These are phyloP conservation scores for Amblyopsis hoosieri DNA, from an alignment of 2,797 vertebrate species.

Conservation along the genomic window DNA sequence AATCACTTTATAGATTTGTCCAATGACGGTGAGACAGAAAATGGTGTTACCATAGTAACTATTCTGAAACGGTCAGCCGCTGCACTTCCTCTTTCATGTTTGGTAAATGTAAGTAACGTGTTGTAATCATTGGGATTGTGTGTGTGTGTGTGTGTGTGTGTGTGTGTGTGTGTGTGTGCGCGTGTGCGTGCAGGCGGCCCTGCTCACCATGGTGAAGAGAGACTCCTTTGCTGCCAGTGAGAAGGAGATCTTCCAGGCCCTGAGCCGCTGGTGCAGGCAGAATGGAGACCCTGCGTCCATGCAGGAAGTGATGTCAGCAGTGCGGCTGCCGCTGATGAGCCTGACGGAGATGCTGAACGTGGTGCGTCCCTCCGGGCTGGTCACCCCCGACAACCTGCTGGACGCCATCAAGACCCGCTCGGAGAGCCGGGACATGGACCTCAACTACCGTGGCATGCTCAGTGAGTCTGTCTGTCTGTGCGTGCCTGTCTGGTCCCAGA, in stretches of 20 bases:
- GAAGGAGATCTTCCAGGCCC: constrained; percentile 94
- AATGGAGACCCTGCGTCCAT: constrained; percentile 80
- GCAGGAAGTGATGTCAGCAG: constrained; percentile 91
- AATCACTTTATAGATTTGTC: no score
- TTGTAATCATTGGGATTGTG: not conserved
- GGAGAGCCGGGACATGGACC: constrained; percentile 97
- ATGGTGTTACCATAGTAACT: no score
- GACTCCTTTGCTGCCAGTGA: constrained; percentile 95
- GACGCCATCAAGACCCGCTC: constrained; percentile 97
- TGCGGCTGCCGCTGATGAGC: constrained; percentile 95
- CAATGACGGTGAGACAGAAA: no score
- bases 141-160: not conserved
- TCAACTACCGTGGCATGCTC: constrained; percentile 97
- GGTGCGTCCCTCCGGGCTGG: constrained; percentile 88
- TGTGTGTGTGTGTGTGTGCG: not conserved
- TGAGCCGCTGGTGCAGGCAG: constrained; percentile 93
- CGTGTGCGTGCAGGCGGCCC: constrained; percentile 78
- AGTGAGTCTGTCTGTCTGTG: constrained; percentile 76
- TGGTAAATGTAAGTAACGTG: no score
- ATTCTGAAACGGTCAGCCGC: no score
- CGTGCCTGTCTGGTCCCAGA: not conserved
- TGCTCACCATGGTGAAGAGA: constrained; percentile 87
- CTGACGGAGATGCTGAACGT: constrained; percentile 95
- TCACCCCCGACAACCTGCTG: constrained; percentile 93
- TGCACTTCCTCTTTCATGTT: no score